Evolutionary conservation across 2,113 vertebrate genomes (phyloP).

Genomic region (Rhinichthys klamathensis): DNA sequence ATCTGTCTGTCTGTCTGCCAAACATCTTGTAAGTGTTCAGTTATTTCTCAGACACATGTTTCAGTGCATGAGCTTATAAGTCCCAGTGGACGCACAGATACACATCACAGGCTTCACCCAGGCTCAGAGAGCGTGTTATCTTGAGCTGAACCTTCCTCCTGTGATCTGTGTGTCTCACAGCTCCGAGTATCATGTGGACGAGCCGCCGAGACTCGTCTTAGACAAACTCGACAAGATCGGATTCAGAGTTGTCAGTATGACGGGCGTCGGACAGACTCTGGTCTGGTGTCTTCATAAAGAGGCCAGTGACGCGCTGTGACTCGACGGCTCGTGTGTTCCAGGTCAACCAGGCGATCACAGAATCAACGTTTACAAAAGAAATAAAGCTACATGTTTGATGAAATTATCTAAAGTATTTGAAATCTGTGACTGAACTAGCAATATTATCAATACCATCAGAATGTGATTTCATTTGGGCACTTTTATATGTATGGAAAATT

Average conservation of each 20-base stretch:
- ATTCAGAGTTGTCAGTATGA: conserved; percentile 91
- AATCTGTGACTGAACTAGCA: background rate
- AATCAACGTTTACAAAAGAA: background rate
- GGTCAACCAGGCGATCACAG: background rate
- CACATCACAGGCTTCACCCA: no score
- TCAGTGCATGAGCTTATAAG: no score
- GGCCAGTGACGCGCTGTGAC: background rate
- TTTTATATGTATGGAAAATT: background rate
- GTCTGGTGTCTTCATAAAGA: conserved; percentile 98
- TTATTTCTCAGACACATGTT: no score
- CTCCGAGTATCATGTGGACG: conserved; percentile 90
- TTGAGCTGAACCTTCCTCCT: background rate
- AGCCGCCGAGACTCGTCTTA: conserved; percentile 88
- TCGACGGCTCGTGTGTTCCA: background rate
- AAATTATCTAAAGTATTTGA: background rate
- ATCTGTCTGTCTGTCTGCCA: no score
- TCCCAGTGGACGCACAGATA: no score
- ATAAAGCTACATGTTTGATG: background rate
- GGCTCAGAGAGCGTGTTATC: background rate
- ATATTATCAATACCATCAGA: background rate
- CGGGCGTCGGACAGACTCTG: conserved; percentile 93
- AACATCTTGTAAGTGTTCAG: no score
- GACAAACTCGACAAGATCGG: conserved; percentile 91
- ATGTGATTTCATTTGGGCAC: background rate
- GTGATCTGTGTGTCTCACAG: conserved; percentile 74